Percentiles rank a stretch among this genome's conserved stretches.
Conservation (phyloP, 2,113 vertebrate genomes). For the Rhagologus leucostigma region DNA sequence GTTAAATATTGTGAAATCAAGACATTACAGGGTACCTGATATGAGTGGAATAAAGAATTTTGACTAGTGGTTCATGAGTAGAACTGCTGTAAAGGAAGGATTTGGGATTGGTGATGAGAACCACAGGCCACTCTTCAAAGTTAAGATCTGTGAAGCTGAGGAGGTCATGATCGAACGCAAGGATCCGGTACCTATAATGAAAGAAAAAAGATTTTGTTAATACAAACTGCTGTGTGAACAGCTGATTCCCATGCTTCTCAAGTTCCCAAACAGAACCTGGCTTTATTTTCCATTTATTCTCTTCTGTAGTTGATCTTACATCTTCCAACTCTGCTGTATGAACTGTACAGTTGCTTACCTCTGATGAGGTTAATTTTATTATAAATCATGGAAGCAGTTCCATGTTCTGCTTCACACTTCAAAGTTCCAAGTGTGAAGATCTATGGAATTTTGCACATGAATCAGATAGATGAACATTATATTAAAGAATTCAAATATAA, state of each 20-base stretch:
- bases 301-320: background rate
- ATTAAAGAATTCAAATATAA: background rate
- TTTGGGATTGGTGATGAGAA: slow-evolving; percentile 96
- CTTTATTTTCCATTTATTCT: background rate
- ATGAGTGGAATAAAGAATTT: slow-evolving; percentile 86
- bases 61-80: slow-evolving; percentile 83
- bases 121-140: slow-evolving; percentile 89
- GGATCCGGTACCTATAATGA: slow-evolving; percentile 83
- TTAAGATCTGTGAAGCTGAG: slow-evolving; percentile 89
- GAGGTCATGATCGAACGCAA: slow-evolving; percentile 93
- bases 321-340: background rate
- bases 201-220: background rate
- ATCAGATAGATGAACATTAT: background rate
- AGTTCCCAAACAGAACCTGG: background rate
- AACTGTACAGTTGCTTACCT: background rate
- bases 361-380: background rate
- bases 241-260: background rate
- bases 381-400: background rate
- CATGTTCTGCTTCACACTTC: no score
- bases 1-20: background rate
- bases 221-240: background rate
- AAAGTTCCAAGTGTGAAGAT: background rate
- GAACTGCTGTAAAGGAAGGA: slow-evolving; percentile 86
- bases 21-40: slow-evolving; percentile 80
- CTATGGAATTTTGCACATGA: background rate